Conservation (phyloP, 2,888 invertebrate species). For the Urechis unicinctus region DNA sequence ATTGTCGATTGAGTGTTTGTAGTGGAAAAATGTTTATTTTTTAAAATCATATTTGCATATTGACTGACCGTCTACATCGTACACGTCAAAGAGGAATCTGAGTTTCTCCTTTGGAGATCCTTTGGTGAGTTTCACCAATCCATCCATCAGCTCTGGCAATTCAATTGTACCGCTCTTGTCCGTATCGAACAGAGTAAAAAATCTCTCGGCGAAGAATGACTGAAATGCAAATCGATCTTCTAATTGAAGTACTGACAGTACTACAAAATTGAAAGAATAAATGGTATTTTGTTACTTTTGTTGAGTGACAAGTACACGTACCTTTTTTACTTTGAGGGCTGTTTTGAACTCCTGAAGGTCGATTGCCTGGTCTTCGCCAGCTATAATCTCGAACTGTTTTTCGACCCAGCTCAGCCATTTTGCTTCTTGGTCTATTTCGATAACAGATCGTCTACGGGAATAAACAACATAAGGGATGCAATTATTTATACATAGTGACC, state of each 20-base stretch:
- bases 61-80: slow-evolving; percentile 93
- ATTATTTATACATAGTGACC: no score
- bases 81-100: slow-evolving; percentile 85
- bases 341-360: neutral
- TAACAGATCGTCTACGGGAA: neutral
- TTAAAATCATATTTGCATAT: no score
- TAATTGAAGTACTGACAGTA: no score
- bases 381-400: neutral
- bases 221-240: no score
- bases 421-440: neutral
- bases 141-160: slow-evolving; percentile 81
- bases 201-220: slow-evolving; percentile 90
- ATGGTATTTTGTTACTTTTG: no score
- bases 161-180: slow-evolving; percentile 87
- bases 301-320: neutral
- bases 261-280: no score
- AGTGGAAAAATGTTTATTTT: no score
- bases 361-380: neutral
- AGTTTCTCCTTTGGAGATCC: slow-evolving; percentile 87
- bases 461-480: no score
- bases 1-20: no score
- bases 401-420: neutral
- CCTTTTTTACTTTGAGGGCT: neutral
- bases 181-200: slow-evolving; percentile 89
- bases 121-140: slow-evolving; percentile 83